Evolutionary conservation across 1,140 invertebrate genomes (phyloP), one percentile per base, ranked within the genome.

Genomic region (Calliopsis andreniformis): DNA sequence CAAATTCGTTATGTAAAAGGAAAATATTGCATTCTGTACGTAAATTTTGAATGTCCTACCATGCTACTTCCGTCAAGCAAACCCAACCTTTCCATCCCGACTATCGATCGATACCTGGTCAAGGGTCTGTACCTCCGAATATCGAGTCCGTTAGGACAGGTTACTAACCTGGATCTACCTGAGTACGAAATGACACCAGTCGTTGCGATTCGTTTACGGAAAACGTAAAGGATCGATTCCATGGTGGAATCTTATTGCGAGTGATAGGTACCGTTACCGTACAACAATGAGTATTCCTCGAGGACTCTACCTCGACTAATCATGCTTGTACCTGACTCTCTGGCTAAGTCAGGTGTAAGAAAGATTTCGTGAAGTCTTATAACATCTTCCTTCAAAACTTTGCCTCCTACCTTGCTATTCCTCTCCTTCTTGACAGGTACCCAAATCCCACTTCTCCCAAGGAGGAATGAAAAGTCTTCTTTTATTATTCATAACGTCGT

Each of bases 401-500:
- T 28, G 0, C n/a, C 32, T 42, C 20, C 56, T 32, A 14, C 25
- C 25, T 28, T 55, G 1, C 23, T 1, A 51, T 20, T 43, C 25
- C 12, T 20, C 3, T 20, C 12, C n/a, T 56, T 25, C 2, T 23
- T 3, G 7, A 0, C 20, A 12, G 25, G 20, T 6, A 56, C 28
- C 28, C 30, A 32, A 18, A 56, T n/a, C n/a, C n/a, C n/a, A n/a
- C n/a, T n/a, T 14, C 18, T 8, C 1, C 23, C 7, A 28, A n/a
- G 18, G 42, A 45, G 20, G 32, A 71, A 83, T 69, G 58, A 79
- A 10, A 67, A 69, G 47, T n/a, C 4, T 23, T 5, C 6, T 30
- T n/a, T 30, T 55, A 58, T 76, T 88, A 71, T 84, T 76, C 39
- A 67, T 89, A 89, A 89, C 85, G 73, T 87, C 79, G 76, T 86